A percentile compares a stretch with the other conserved stretches of the same genome.
These are phyloP conservation scores for Thalassophryne amazonica DNA, from an alignment of 2,797 vertebrate genomes.

Conservation along the genomic window DNA sequence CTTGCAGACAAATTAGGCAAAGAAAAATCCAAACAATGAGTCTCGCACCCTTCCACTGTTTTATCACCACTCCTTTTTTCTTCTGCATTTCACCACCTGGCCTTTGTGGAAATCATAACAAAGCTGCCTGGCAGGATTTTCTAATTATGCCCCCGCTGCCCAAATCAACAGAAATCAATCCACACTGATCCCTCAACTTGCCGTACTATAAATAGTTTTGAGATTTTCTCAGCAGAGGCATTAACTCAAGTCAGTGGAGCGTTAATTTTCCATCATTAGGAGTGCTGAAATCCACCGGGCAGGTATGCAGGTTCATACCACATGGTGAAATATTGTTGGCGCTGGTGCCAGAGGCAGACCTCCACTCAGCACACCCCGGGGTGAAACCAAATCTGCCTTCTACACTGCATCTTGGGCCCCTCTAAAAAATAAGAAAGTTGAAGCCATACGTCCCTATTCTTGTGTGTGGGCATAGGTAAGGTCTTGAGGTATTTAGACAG, in stretches of 20 bases:
- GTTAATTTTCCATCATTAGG: conserved; percentile 75
- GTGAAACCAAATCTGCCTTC: conserved; percentile 66
- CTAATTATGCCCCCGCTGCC: conserved; percentile 25
- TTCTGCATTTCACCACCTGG: conserved; percentile 17
- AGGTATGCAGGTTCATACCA: conserved; percentile 53
- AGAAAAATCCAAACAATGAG: neutral
- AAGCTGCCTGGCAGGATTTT: conserved; percentile 44
- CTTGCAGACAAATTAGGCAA: conserved; percentile 5
- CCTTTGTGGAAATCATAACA: conserved; percentile 46
- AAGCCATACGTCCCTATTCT: too few species aligned
- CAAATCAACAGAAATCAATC: conserved; percentile 51
- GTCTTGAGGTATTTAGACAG: too few species aligned
- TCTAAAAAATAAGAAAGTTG: too few species aligned
- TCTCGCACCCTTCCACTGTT: neutral
- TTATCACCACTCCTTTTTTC: conserved; percentile 37
- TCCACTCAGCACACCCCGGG: conserved; percentile 51
- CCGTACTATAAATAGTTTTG: conserved; percentile 52
- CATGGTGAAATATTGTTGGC: conserved; percentile 62
- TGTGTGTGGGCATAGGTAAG: too few species aligned
- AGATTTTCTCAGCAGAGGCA: conserved; percentile 47
- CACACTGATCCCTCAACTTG: conserved; percentile 29
- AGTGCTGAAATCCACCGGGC: conserved; percentile 52
- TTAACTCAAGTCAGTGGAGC: conserved; percentile 58
- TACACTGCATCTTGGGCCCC: conserved; percentile 53
- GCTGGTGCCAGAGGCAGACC: conserved; percentile 62